Conservation (phyloP, 1,140 invertebrate genomes). For the Brachionus rotundiformis region DNA sequence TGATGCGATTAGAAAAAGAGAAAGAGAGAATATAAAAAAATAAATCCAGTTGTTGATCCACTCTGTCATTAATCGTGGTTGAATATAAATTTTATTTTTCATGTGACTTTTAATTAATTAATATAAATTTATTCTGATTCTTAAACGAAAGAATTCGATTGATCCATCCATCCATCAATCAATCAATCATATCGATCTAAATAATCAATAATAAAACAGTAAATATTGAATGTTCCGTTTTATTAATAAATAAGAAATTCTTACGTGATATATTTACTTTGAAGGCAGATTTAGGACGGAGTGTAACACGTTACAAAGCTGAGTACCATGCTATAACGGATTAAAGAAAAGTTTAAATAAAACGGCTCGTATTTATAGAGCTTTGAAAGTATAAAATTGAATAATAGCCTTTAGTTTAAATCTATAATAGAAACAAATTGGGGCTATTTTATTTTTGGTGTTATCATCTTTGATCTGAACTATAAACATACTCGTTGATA, state of each 20-base stretch:
- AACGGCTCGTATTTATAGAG: not conserved
- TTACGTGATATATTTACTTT: conserved; percentile 49
- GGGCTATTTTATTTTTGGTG: conserved; percentile 27
- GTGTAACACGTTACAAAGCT: conserved; percentile 25
- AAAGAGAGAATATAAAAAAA: not conserved
- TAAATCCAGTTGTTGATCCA: conserved; percentile 26
- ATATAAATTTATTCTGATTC: conserved; percentile 41
- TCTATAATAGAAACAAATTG: not conserved
- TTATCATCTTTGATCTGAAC: conserved; percentile 26
- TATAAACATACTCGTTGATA: conserved; percentile 28
- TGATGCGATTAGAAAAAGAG: conserved; percentile 14
- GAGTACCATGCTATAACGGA: conserved; percentile 19
- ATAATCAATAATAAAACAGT: conserved; percentile 22
- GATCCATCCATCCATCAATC: conserved; percentile 43
- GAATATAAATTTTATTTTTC: conserved; percentile 23
- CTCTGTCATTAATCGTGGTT: conserved; percentile 22
- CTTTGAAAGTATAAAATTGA: conserved; percentile 16
- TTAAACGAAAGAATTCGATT: conserved; percentile 25
- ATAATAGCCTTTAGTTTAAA: conserved; percentile 28
- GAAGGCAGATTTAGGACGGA: conserved; percentile 13
- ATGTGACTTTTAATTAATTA: conserved; percentile 42
- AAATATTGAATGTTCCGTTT: conserved; percentile 44
- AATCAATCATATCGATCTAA: conserved; percentile 46
- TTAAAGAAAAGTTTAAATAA: not conserved
- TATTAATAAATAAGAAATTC: not conserved